These are phyloP conservation scores for Monochamus alternatus DNA, from an alignment of 2,888 invertebrate genomes.

Conservation along the genomic window DNA sequence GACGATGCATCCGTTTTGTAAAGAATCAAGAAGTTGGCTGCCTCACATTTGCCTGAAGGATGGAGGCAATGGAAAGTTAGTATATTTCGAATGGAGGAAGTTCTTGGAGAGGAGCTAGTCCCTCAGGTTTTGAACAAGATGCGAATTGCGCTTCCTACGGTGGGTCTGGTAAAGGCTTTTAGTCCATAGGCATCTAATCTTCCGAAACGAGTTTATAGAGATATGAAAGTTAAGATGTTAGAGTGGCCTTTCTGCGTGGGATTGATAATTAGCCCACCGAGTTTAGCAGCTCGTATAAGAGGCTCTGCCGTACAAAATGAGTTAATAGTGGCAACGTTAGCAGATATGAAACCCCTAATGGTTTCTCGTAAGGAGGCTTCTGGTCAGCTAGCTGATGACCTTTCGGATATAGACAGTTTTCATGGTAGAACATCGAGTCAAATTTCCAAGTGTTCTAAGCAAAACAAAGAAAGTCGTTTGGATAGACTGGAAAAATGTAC, in stretches of 20 bases:
- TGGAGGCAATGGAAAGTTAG: constrained; percentile 47
- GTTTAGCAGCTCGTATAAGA: constrained; percentile 48
- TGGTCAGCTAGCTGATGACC: neutral
- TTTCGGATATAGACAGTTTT: neutral
- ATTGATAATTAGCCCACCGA: constrained; percentile 48
- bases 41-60: constrained; percentile 40
- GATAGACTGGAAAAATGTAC: neutral
- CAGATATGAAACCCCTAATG: constrained; percentile 49
- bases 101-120: constrained; percentile 48
- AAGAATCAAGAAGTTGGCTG: neutral
- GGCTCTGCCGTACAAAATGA: constrained; percentile 53
- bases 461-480: neutral
- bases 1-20: neutral
- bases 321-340: constrained; percentile 43
- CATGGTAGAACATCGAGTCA: neutral
- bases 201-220: constrained; percentile 47
- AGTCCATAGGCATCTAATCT: constrained; percentile 43
- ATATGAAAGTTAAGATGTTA: constrained; percentile 52
- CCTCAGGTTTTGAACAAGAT: constrained; percentile 52
- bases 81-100: constrained; percentile 36
- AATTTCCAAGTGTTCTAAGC: neutral
- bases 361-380: constrained; percentile 40
- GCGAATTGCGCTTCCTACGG: constrained; percentile 52
- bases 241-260: constrained; percentile 53
- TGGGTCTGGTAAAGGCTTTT: constrained; percentile 49